Percentiles rank a stretch among this genome's conserved stretches.
Conservation (phyloP, 2,113 vertebrate genomes). For the Cnemophilus loriae region DNA sequence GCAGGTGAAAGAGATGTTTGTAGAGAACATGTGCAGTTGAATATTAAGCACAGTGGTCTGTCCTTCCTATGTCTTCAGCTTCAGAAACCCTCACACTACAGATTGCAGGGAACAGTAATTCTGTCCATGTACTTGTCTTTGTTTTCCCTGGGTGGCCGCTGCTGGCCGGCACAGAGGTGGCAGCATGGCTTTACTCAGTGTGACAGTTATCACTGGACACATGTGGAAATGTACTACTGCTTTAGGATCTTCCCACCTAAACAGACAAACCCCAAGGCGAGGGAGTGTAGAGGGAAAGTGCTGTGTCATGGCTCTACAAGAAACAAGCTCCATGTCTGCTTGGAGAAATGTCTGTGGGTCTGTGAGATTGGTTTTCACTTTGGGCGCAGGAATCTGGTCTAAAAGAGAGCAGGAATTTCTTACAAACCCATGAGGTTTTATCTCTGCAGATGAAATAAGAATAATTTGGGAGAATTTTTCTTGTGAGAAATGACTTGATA, state of each 20-base stretch:
- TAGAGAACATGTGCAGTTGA: background rate
- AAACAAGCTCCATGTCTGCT: fast-evolving
- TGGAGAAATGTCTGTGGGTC: background rate
- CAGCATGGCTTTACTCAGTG: background rate
- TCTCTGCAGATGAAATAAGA: background rate
- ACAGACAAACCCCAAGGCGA: background rate
- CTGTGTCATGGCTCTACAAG: background rate
- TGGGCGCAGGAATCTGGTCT: background rate
- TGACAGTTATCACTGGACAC: background rate
- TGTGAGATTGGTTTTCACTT: background rate
- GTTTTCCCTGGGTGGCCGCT: background rate
- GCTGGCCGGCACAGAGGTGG: background rate
- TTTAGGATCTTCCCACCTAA: background rate
- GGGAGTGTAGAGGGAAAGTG: background rate
- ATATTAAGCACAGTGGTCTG: background rate
- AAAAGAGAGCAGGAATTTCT: background rate
- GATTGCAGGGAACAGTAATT: background rate
- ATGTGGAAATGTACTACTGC: background rate
- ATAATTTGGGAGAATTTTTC: background rate
- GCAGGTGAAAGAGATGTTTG: background rate
- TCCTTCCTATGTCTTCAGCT: background rate
- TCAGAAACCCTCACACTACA: background rate
- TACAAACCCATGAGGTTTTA: background rate
- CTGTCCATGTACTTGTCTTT: background rate
- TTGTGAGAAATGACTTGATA: background rate